A percentile compares a stretch with the other conserved stretches of the same genome.
These are phyloP conservation scores for Psophia crepitans DNA, from an alignment of 2,113 vertebrate genomes.

Conservation along the genomic window DNA sequence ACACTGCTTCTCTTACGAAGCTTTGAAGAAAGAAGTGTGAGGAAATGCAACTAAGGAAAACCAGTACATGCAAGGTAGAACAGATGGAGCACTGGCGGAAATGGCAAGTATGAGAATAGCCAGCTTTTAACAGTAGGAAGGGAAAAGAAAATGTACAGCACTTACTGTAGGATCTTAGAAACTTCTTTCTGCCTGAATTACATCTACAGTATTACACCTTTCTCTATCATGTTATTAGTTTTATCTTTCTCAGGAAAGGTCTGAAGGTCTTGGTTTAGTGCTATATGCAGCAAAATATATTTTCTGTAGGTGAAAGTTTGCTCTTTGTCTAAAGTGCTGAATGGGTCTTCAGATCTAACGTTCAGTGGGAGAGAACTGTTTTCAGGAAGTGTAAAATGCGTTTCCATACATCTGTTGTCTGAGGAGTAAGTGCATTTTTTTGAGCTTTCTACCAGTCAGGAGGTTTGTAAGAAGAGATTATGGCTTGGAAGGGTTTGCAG, in stretches of 20 bases:
- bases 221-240: background rate
- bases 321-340: background rate
- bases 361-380: background rate
- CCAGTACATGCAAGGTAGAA: background rate
- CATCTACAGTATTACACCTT: background rate
- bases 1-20: background rate
- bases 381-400: background rate
- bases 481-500: background rate
- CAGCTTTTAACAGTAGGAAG: background rate
- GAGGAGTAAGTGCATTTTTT: background rate
- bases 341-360: background rate
- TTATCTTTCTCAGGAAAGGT: background rate
- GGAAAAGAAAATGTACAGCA: background rate
- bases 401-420: background rate
- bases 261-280: background rate
- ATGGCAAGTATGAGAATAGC: background rate
- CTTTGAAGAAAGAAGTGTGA: background rate
- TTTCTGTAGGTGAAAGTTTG: background rate
- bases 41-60: background rate
- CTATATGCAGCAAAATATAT: background rate
- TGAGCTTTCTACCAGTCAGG: background rate
- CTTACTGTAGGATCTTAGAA: background rate
- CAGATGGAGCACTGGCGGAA: background rate
- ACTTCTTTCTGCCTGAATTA: background rate
- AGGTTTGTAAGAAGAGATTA: background rate